phyloP scores from a whole-genome alignment of 2,888 invertebrate genomes.

The Pheosia gnoma region DNA sequence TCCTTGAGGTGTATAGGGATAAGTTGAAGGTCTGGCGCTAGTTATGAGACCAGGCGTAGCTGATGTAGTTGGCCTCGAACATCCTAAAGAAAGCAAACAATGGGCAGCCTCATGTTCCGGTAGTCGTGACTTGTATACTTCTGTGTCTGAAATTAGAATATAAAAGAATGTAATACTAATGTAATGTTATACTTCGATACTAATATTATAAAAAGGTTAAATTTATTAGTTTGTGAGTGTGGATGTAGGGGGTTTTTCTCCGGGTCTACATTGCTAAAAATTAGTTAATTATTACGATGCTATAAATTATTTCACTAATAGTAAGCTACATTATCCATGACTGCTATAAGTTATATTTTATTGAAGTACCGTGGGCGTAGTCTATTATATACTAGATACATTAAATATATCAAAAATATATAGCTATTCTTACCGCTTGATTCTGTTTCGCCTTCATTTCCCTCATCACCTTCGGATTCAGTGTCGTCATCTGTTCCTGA shows the following conservation, averaged over 20 bases:
- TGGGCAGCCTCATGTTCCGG: slow-evolving; percentile 94
- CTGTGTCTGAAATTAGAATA: slow-evolving; percentile 77
- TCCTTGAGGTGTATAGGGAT: slow-evolving; percentile 85
- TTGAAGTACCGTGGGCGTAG: too few species aligned
- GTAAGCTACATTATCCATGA: too few species aligned
- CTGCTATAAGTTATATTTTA: too few species aligned
- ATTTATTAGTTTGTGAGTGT: too few species aligned
- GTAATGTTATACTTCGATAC: too few species aligned
- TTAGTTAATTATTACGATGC: too few species aligned
- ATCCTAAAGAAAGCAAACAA: slow-evolving; percentile 90
- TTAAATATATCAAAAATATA: neutral
- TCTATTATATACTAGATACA: too few species aligned
- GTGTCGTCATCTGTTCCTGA: slow-evolving; percentile 87
- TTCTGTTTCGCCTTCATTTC: slow-evolving; percentile 85
- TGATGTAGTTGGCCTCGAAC: slow-evolving; percentile 79
- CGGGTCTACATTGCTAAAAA: too few species aligned
- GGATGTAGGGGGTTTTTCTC: too few species aligned
- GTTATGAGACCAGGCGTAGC: slow-evolving; percentile 83
- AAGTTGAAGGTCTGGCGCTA: slow-evolving; percentile 86
- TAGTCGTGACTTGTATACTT: slow-evolving; percentile 87
- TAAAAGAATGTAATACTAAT: neutral
- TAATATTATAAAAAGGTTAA: neutral
- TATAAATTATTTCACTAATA: too few species aligned
- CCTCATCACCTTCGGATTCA: slow-evolving; percentile 86
- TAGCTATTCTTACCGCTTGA: slow-evolving; percentile 86